A percentile compares a stretch with the other conserved stretches of the same genome.
Evolutionary conservation across 2,797 vertebrate genomes (phyloP).

Genomic region (Loris lydekkerianus): DNA sequence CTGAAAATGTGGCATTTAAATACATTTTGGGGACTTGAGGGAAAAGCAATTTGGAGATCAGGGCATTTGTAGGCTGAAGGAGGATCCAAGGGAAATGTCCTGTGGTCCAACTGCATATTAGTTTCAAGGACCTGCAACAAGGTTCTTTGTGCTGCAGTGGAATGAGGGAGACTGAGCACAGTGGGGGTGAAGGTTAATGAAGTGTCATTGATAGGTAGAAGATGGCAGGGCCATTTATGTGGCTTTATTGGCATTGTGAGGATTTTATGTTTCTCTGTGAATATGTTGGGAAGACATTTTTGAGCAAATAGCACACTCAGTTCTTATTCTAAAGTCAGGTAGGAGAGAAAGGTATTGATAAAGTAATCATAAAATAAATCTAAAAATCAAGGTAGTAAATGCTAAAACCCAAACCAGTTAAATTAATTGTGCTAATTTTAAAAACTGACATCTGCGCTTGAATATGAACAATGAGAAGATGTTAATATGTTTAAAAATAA

Average conservation of each 20-base stretch:
- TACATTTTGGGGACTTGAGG: not conserved
- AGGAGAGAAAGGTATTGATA: not conserved
- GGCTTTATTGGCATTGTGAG: not conserved
- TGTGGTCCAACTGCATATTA: not conserved
- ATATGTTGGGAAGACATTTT: not conserved
- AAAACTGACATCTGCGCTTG: not conserved
- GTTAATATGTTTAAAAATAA: slow-evolving; percentile 13
- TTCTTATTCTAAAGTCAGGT: not conserved
- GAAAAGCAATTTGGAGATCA: not conserved
- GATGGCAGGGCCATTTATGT: not conserved
- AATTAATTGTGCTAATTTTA: not conserved
- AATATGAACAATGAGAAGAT: not conserved
- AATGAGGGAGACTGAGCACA: not conserved
- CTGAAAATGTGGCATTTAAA: not conserved
- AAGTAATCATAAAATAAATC: slow-evolving; percentile 19
- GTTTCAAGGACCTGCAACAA: not conserved
- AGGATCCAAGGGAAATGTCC: not conserved
- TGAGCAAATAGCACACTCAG: not conserved
- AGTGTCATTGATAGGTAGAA: not conserved
- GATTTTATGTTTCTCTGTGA: not conserved
- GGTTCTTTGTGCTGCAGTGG: not conserved
- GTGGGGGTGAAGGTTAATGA: not conserved
- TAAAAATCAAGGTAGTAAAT: not conserved
- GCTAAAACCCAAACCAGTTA: not conserved
- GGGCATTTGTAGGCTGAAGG: not conserved